Evolutionary conservation across 1,140 invertebrate genomes (phyloP), one percentile per base, ranked within the genome.

Genomic region (Drosophila quadrilineata): DNA sequence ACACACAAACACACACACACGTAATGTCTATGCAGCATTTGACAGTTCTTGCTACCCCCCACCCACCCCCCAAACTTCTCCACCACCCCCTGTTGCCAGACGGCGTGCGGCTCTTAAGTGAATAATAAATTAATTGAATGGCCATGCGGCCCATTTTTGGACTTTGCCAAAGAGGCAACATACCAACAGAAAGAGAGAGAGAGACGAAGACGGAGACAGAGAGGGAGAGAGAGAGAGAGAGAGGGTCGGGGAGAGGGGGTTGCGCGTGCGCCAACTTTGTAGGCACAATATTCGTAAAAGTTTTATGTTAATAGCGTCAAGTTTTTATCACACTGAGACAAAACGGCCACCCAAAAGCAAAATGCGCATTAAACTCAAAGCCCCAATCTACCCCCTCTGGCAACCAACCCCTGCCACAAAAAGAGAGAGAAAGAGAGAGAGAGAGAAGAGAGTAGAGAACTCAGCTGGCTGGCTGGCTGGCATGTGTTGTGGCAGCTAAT

Each of bases 71-170:
- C 10, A 16, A 31, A 19, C 24, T n/a, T 14, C 26, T 35, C 17
- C 57, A n/a, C n/a, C n/a, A n/a, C n/a, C n/a, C n/a, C n/a, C n/a
- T n/a, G n/a, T n/a, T 22, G 22, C 38, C 59, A 12, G 35, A 6
- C 33, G 64, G 65, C 66, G 67, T 57, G 57, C 67, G 43, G n/a
- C 52, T 85, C 65, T 77, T 84, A 84, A 84, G 77, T 84, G 77
- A 84, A 84, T 84, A 84, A 84, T 84, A 84, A 84, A 84, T 84
- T 84, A 84, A 84, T 84, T 84, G 79, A 84, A 84, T 84, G 40
- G 77, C 73, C 73, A 70, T 56, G 66, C 75, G 75, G 65, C 56
- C 73, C 77, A 84, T 74, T 84, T 85, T 64, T 50, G 65, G 12
- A 46, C 43, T 33, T n/a, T n/a, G n/a, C n/a, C n/a, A n/a, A n/a